Evolutionary conservation across 2,888 invertebrate genomes (phyloP).

Genomic region (Microchrysa polita): DNA sequence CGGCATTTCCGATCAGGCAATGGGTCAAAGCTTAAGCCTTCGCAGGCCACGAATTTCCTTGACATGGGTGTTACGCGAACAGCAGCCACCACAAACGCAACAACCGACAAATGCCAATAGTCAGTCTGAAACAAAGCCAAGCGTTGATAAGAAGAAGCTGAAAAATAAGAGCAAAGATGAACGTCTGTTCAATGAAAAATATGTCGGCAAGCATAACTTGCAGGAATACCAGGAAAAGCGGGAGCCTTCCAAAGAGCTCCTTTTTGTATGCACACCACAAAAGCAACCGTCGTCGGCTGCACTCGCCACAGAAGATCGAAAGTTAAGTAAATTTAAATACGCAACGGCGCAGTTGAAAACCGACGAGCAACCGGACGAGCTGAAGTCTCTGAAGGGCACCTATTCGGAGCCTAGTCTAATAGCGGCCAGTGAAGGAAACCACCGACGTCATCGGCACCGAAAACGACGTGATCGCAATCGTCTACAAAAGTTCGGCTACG

Average conservation of each 20-base stretch:
- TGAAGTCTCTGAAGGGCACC: conserved; percentile 59
- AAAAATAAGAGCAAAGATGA: conserved; percentile 52
- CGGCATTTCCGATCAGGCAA: conserved; percentile 55
- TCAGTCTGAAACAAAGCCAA: conserved; percentile 59
- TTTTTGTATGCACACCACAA: conserved; percentile 63
- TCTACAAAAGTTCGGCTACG: conserved; percentile 74
- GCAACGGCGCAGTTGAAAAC: conserved; percentile 51
- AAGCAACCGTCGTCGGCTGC: conserved; percentile 55
- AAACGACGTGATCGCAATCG: conserved; percentile 62
- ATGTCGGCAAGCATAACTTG: conserved; percentile 62
- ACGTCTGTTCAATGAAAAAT: conserved; percentile 58
- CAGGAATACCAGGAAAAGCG: conserved; percentile 58
- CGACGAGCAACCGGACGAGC: conserved; percentile 52
- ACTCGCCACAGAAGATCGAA: conserved; percentile 52
- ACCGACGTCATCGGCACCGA: conserved; percentile 61
- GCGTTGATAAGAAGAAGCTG: conserved; percentile 63
- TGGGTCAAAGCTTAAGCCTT: conserved; percentile 69
- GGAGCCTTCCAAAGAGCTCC: conserved; percentile 59
- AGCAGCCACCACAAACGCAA: conserved; percentile 59
- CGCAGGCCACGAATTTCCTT: conserved; percentile 75
- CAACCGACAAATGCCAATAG: conserved; percentile 51
- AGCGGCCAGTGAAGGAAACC: conserved; percentile 60
- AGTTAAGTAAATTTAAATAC: conserved; percentile 42
- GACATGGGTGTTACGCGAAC: conserved; percentile 77
- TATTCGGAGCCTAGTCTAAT: conserved; percentile 63